These are phyloP conservation scores for Ciconia maguari DNA, from an alignment of 2,113 vertebrate species.

Conservation along the genomic window DNA sequence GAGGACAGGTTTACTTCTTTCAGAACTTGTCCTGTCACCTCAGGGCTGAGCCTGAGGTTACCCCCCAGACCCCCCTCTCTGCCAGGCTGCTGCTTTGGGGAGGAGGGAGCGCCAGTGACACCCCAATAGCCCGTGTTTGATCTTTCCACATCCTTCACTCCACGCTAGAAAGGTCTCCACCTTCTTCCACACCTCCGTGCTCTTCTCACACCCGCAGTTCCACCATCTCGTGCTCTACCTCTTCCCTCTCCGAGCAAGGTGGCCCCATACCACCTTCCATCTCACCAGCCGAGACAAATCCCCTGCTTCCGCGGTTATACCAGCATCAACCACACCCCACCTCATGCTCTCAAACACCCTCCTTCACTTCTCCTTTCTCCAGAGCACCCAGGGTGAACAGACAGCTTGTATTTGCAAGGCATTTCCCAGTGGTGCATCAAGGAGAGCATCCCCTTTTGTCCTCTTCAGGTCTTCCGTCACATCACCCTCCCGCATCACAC, in stretches of 20 bases:
- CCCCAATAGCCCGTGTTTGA: rapidly evolving
- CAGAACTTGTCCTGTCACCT: not conserved
- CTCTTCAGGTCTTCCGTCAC: not conserved
- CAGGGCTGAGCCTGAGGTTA: not conserved
- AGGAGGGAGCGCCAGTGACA: not conserved
- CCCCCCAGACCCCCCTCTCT: not conserved
- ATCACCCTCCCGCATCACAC: rapidly evolving
- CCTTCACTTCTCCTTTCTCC: not conserved
- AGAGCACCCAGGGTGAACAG: not conserved
- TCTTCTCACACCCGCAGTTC: not conserved
- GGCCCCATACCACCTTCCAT: not conserved
- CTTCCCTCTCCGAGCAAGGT: not conserved
- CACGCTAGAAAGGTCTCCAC: not conserved
- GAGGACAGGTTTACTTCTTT: not conserved
- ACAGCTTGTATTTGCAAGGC: not conserved
- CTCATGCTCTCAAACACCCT: not conserved
- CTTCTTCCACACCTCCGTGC: not conserved
- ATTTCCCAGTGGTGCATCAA: not conserved
- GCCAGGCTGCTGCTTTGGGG: not conserved
- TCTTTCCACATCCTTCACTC: not conserved
- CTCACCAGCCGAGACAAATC: not conserved
- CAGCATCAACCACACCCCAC: not conserved
- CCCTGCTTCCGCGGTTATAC: not conserved
- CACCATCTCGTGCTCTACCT: not conserved
- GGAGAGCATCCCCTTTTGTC: not conserved